Conservation (phyloP, 2,888 invertebrate species). For the Apomyelois bistriatella region DNA sequence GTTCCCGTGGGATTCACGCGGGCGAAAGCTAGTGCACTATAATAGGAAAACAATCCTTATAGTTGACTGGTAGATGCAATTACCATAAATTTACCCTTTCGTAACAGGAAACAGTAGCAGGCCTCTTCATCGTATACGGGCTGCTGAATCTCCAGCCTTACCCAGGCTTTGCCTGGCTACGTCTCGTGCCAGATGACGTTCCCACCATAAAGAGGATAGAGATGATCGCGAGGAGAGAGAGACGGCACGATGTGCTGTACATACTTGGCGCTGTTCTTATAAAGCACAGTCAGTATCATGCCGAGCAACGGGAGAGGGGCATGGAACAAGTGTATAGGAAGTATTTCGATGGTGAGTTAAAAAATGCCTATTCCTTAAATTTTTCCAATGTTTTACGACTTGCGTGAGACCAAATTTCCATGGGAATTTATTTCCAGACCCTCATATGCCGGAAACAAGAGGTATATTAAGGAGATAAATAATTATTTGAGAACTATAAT, state of each 20-base stretch:
- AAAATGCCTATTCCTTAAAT: no score
- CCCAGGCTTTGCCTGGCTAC: constrained; percentile 42
- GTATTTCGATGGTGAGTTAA: constrained; percentile 52
- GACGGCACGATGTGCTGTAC: constrained; percentile 52
- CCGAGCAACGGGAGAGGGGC: constrained; percentile 45
- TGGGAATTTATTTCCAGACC: no score
- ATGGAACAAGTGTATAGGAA: constrained; percentile 50
- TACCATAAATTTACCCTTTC: no score
- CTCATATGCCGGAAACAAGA: no score
- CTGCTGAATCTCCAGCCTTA: constrained; percentile 57
- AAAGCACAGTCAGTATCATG: constrained; percentile 50
- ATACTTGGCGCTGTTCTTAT: constrained; percentile 50
- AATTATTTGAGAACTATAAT: no score
- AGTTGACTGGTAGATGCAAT: no score
- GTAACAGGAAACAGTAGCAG: constrained; percentile 56
- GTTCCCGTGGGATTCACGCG: no score
- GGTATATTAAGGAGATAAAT: no score
- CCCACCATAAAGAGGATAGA: constrained; percentile 41
- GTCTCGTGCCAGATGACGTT: constrained; percentile 50
- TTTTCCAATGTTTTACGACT: no score
- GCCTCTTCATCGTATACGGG: constrained; percentile 58
- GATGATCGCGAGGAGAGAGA: constrained; percentile 38
- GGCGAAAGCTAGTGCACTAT: no score
- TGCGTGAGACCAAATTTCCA: no score
- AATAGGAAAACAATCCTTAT: no score